Evolutionary conservation across 1,140 invertebrate genomes (phyloP), one percentile per base, ranked within the genome.

Genomic region (Octopus bimaculoides): DNA sequence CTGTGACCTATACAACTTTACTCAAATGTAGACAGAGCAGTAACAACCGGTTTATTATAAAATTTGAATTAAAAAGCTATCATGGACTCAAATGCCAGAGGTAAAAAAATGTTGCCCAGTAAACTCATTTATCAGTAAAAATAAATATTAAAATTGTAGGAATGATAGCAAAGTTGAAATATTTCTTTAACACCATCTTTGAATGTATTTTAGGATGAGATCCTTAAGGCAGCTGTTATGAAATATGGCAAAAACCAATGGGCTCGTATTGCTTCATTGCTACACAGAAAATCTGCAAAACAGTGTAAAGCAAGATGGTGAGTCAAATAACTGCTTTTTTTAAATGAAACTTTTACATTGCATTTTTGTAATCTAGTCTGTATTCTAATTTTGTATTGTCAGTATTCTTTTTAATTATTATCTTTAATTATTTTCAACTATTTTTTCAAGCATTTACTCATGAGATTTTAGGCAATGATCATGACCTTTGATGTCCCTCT

Each of bases 231-330:
- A 75, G 98, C 98, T 90, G 98, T 99, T 76, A 99, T 99, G 98
- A 99, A 99, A 95, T 99, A 99, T 96, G 98, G 98, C 77, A 99
- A 99, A 93, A 99, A 99, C 90, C 98, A 99, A 88, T 99, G 98
- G 98, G 98, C 97, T 80, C 94, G 98, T 86, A 99, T 99, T 91
- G 98, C 98, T 53, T 99, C 98, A 0, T 88, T 99, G 54, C 91
- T 99, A 5, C 98, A 99, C 90, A 93, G 98, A 84, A 99, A 99
- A 91, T 99, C 98, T 5, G 98, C 98, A 0, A 99, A 99, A 91
- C 98, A 99, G 88, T 99, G 98, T 90, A 99, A 99, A 91, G 98
- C 98, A 12, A 93, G 98, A 86, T 99, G 98, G 98, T 92, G 90
- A 80, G 87, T 74, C 10, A 17, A 74, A 26, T 20, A 53, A 52